phyloP scores from a whole-genome alignment of 1,140 invertebrate species.

The Globodera rostochiensis region DNA sequence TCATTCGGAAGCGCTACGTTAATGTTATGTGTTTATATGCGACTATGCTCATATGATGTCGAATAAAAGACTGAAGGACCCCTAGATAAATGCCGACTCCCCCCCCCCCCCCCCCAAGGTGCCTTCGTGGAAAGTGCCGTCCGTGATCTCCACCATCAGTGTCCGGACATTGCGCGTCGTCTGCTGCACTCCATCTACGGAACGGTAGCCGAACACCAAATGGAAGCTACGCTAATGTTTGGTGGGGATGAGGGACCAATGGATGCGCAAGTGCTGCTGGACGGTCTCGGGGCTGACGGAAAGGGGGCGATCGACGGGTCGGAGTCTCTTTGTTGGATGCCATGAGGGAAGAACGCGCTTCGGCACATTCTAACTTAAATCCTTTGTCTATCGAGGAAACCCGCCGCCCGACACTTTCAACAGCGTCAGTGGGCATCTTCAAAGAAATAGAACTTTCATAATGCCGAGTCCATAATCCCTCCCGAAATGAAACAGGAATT shows the following conservation, averaged over 20 bases:
- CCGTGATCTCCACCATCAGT: conserved; percentile 16
- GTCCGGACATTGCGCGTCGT: conserved; percentile 9
- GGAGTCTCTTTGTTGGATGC: not conserved
- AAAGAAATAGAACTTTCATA: too few species aligned
- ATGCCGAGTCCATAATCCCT: too few species aligned
- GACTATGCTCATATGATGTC: too few species aligned
- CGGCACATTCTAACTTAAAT: too few species aligned
- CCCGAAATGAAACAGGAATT: too few species aligned
- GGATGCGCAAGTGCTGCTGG: not conserved
- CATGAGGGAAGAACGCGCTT: not conserved
- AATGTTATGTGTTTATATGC: too few species aligned
- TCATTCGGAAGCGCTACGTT: too few species aligned
- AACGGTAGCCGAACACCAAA: conserved; percentile 12
- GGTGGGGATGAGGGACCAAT: not conserved
- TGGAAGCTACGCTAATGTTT: conserved; percentile 13
- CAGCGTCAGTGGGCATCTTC: too few species aligned
- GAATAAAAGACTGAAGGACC: too few species aligned
- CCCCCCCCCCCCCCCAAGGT: not conserved
- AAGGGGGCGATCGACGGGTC: not conserved
- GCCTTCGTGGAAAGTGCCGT: conserved; percentile 23
- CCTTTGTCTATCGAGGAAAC: too few species aligned
- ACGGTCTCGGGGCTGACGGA: not conserved
- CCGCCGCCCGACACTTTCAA: too few species aligned
- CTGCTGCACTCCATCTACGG: conserved; percentile 16
- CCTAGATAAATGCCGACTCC: too few species aligned